phyloP scores from a whole-genome alignment of 2,797 vertebrate genomes.

The Sebastes oblongus region DNA sequence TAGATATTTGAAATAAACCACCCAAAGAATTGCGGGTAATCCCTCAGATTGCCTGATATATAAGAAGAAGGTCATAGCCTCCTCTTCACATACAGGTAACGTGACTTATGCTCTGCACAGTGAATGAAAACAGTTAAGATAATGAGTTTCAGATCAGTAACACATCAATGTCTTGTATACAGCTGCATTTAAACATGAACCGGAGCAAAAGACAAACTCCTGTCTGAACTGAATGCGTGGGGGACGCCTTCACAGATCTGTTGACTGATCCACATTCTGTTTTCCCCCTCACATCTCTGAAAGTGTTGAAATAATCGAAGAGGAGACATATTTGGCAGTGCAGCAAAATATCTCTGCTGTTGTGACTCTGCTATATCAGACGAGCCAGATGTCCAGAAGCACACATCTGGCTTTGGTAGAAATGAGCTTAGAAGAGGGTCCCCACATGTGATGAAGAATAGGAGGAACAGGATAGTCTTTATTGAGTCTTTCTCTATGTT shows the following conservation, averaged over 20 bases:
- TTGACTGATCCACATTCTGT: not conserved
- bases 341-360: not conserved
- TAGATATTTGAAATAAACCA: not conserved
- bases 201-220: not conserved
- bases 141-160: not conserved
- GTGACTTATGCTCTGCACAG: not conserved
- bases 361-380: conserved; percentile 27
- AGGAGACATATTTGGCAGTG: conserved; percentile 4
- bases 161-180: conserved; percentile 1
- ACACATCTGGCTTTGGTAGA: conserved; percentile 26
- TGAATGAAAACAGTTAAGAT: not conserved
- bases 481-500: not conserved
- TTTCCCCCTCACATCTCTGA: not conserved
- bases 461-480: too few species aligned
- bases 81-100: not conserved
- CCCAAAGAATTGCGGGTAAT: not conserved
- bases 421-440: conserved; percentile 2
- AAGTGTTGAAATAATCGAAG: conserved; percentile 9
- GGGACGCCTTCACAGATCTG: not conserved
- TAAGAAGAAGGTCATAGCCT: not conserved
- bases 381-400: conserved; percentile 15
- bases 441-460: conserved; percentile 1
- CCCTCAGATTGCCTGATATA: not conserved
- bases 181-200: conserved; percentile 14
- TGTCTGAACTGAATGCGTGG: conserved; percentile 3